These are phyloP conservation scores for Trididemnum nubilum DNA, from an alignment of 23 tunicate genomes.

Conservation along the genomic window DNA sequence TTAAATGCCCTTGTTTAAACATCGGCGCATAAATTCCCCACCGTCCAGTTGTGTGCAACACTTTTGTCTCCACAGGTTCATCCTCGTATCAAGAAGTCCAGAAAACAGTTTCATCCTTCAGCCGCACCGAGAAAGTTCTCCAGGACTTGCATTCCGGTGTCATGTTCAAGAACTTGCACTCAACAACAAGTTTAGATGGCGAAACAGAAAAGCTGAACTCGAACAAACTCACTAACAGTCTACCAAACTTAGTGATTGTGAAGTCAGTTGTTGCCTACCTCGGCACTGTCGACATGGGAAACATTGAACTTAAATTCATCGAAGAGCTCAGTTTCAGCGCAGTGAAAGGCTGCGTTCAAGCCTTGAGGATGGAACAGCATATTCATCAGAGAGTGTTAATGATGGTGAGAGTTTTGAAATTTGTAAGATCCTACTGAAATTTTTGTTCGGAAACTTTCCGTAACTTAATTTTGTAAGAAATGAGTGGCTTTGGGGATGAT, in stretches of 20 bases:
- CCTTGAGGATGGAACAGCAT: constrained; percentile 73
- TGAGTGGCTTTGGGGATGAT: too few species aligned
- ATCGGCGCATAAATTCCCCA: too few species aligned
- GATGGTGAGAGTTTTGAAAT: constrained; percentile 47
- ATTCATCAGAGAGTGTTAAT: constrained; percentile 78
- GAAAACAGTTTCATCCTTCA: constrained; percentile 12
- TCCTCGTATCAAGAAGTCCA: not conserved
- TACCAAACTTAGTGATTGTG: constrained; percentile 28
- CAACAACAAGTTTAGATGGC: constrained; percentile 4
- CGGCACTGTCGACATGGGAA: constrained; percentile 53
- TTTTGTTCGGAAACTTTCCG: too few species aligned
- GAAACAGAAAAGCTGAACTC: not conserved
- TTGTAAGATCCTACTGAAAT: too few species aligned
- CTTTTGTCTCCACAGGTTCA: too few species aligned
- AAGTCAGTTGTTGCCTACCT: constrained; percentile 77
- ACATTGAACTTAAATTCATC: not conserved
- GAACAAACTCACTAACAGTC: not conserved
- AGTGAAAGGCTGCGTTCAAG: constrained; percentile 47
- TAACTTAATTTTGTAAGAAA: too few species aligned
- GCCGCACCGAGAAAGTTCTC: constrained; percentile 62
- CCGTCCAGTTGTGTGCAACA: too few species aligned
- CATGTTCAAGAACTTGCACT: constrained; percentile 46
- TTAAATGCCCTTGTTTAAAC: too few species aligned
- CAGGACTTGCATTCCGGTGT: constrained; percentile 62
- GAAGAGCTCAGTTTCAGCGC: constrained; percentile 46